Percentiles rank a stretch among this genome's conserved stretches.
Evolutionary conservation across 1,140 invertebrate species (phyloP).

Genomic region (Trissolcus basalis): DNA sequence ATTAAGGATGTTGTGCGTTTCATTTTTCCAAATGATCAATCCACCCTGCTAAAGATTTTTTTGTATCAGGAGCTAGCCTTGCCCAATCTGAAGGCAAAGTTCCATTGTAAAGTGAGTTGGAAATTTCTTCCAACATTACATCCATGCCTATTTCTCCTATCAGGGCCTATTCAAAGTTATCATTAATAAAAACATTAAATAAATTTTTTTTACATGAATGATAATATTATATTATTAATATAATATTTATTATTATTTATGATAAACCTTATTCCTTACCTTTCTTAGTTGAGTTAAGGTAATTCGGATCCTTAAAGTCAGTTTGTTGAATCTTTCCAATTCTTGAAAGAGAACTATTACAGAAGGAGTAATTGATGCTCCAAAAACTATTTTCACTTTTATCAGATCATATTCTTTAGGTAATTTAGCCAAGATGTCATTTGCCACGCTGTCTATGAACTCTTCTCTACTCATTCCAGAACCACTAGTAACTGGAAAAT

Average conservation of each 20-base stretch:
- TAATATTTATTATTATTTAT: no score
- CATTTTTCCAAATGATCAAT: slow-evolving; percentile 88
- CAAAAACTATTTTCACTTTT: slow-evolving; percentile 86
- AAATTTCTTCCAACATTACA: slow-evolving; percentile 86
- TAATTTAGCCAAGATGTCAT: slow-evolving; percentile 85
- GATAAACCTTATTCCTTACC: no score
- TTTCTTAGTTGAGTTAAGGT: slow-evolving; percentile 85
- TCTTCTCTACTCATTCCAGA: slow-evolving; percentile 85
- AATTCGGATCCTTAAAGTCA: slow-evolving; percentile 83
- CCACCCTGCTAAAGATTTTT: slow-evolving; percentile 90
- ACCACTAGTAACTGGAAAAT: slow-evolving; percentile 45
- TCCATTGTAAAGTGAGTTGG: slow-evolving; percentile 88
- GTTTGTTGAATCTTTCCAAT: slow-evolving; percentile 88
- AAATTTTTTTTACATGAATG: no score
- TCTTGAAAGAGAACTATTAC: slow-evolving; percentile 92
- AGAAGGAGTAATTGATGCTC: slow-evolving; percentile 85
- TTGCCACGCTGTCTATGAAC: slow-evolving; percentile 87
- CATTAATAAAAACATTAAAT: neutral
- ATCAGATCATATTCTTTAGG: slow-evolving; percentile 86
- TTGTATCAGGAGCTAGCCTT: slow-evolving; percentile 87
- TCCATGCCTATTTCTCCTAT: slow-evolving; percentile 95
- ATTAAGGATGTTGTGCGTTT: slow-evolving; percentile 83
- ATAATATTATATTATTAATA: no score
- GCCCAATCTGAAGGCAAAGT: slow-evolving; percentile 88
- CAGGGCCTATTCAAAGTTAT: slow-evolving; percentile 78